Percentiles rank a stretch among this genome's conserved stretches.
phyloP scores from a whole-genome alignment of 2,797 vertebrate species.

The Thaleichthys pacificus region DNA sequence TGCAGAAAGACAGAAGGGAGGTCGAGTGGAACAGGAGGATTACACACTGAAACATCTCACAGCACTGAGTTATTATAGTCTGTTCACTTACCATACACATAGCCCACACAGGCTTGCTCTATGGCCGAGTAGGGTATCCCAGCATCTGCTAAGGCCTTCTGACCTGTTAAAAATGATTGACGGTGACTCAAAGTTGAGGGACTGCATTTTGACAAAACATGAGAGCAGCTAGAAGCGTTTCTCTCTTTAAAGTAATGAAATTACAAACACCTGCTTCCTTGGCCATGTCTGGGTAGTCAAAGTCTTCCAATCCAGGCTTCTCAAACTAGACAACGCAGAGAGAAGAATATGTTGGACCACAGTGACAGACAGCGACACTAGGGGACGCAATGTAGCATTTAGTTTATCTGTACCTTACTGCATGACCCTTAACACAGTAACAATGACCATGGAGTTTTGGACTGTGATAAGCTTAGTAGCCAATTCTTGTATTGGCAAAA shows the following conservation, averaged over 20 bases:
- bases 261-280: slow-evolving; percentile 88
- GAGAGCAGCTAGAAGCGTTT: too few relatives aligned
- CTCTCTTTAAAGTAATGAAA: not conserved
- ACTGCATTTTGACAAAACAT: too few relatives aligned
- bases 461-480: slow-evolving; percentile 23
- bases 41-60: not conserved
- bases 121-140: slow-evolving; percentile 85
- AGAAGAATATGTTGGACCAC: not conserved
- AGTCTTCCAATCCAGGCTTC: slow-evolving; percentile 76
- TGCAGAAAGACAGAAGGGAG: slow-evolving; percentile 43
- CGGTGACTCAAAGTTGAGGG: not conserved
- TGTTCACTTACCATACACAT: slow-evolving; percentile 87
- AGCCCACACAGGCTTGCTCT: slow-evolving; percentile 92
- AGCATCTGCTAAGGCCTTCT: slow-evolving; percentile 88
- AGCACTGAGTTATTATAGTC: not conserved
- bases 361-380: not conserved
- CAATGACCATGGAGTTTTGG: slow-evolving; percentile 47
- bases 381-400: not conserved
- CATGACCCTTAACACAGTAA: slow-evolving; percentile 49
- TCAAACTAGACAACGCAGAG: slow-evolving; percentile 76
- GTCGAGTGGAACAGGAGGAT: too few relatives aligned
- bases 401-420: too few relatives aligned
- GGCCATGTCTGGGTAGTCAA: slow-evolving; percentile 92
- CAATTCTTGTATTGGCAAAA: too few relatives aligned
- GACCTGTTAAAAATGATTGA: slow-evolving; percentile 66